phyloP scores from a whole-genome alignment of 2,797 vertebrate genomes.

The Microctenopoma steveboyesi region DNA sequence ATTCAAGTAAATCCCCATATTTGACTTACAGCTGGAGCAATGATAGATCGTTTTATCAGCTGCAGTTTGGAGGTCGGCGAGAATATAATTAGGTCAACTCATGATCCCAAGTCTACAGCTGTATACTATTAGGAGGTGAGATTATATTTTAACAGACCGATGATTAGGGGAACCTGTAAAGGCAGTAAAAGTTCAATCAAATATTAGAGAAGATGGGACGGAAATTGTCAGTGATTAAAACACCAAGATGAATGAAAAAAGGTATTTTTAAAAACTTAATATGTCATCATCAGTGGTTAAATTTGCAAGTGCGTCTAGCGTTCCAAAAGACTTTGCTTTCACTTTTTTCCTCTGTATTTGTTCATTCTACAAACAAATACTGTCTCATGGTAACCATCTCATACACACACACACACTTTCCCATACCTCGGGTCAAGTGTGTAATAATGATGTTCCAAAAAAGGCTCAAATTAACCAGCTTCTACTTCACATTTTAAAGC shows the following conservation, averaged over 20 bases:
- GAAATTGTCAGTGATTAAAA: constrained; percentile 35
- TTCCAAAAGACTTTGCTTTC: background rate
- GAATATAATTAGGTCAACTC: constrained; percentile 53
- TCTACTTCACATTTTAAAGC: constrained; percentile 52
- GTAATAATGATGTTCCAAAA: constrained; percentile 38
- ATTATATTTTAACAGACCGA: constrained; percentile 17
- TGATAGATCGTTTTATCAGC: constrained; percentile 65
- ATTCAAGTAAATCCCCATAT: constrained; percentile 46
- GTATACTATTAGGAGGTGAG: constrained; percentile 36
- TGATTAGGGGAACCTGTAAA: constrained; percentile 36
- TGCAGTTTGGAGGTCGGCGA: constrained; percentile 33
- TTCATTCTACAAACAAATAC: constrained; percentile 2
- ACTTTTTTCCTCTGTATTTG: background rate
- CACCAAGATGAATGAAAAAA: background rate
- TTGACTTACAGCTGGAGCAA: constrained; percentile 43
- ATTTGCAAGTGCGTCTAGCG: background rate
- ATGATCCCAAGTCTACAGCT: constrained; percentile 33
- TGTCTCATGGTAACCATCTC: background rate
- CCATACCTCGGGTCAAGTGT: constrained; percentile 50
- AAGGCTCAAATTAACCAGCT: constrained; percentile 30
- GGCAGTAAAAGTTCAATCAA: constrained; percentile 12
- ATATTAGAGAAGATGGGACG: constrained; percentile 14
- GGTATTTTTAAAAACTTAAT: constrained; percentile 1
- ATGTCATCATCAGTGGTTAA: background rate
- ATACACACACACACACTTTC: background rate